A percentile compares a stretch with the other conserved stretches of the same genome.
Evolutionary conservation across 2,888 invertebrate genomes (phyloP).

Genomic region (Thumatha senex): DNA sequence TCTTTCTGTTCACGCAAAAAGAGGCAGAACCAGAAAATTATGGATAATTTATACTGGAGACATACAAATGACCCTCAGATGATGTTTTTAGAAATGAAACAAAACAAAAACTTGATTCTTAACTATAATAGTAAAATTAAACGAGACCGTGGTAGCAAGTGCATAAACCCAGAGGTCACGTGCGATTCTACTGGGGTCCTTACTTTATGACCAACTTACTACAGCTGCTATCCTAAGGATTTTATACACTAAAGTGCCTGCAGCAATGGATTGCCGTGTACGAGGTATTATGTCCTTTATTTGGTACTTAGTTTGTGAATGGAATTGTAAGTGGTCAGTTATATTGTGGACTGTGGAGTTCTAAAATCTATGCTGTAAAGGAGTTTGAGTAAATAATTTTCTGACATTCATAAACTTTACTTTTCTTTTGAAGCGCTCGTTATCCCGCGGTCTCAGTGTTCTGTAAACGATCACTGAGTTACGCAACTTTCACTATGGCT

Average conservation of each 20-base stretch:
- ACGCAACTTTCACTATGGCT: no score
- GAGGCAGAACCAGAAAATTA: no score
- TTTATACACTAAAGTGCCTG: slow-evolving; percentile 36
- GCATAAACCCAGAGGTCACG: slow-evolving; percentile 25
- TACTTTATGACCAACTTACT: slow-evolving; percentile 31
- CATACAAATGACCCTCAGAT: no score
- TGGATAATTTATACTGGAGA: no score
- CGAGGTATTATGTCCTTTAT: slow-evolving; percentile 29
- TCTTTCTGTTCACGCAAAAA: no score
- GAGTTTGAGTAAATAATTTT: no score
- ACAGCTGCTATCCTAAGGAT: slow-evolving; percentile 19
- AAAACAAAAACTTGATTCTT: no score
- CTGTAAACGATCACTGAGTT: no score
- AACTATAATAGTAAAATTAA: background rate
- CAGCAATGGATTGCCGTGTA: slow-evolving; percentile 28
- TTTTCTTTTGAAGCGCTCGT: no score
- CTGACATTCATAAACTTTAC: no score
- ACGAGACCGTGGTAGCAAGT: slow-evolving; percentile 14
- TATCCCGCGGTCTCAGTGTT: no score
- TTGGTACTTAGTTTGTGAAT: slow-evolving; percentile 15
- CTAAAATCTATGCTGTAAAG: background rate
- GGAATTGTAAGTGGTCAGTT: slow-evolving; percentile 4
- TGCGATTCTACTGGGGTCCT: slow-evolving; percentile 15
- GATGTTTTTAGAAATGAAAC: no score
- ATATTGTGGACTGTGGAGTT: background rate